A percentile compares a stretch with the other conserved stretches of the same genome.
These are phyloP conservation scores for Riptortus pedestris DNA, from an alignment of 1,140 invertebrate genomes.

Conservation along the genomic window DNA sequence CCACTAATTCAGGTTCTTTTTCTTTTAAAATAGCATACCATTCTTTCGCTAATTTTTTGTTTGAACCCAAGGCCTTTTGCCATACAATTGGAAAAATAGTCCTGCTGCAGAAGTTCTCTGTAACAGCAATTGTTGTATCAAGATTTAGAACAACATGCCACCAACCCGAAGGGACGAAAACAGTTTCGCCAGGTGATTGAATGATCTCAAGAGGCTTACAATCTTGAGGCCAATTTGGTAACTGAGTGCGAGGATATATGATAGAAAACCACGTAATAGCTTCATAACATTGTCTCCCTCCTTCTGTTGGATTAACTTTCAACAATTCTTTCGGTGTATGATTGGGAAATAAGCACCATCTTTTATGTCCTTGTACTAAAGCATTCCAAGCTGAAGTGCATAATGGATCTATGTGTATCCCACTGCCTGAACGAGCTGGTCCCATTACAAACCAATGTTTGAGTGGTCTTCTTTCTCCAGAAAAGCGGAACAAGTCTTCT, in stretches of 20 bases:
- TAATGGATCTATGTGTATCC: conserved; percentile 97
- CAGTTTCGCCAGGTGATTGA: conserved; percentile 94
- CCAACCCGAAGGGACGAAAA: conserved; percentile 95
- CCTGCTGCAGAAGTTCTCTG: conserved; percentile 93
- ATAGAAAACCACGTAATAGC: conserved; percentile 96
- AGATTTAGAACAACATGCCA: conserved; percentile 99
- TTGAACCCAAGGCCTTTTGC: conserved; percentile 94
- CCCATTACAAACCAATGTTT: conserved; percentile 99
- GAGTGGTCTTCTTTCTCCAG: conserved; percentile 89
- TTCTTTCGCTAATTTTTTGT: conserved; percentile 86
- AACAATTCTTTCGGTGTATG: conserved; percentile 89
- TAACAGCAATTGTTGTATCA: conserved; percentile 90
- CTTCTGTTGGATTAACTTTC: conserved; percentile 79
- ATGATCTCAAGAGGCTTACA: conserved; percentile 88
- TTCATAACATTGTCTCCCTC: conserved; percentile 93
- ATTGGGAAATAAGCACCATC: conserved; percentile 97
- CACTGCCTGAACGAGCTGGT: conserved; percentile 89
- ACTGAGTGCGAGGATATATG: conserved; percentile 90
- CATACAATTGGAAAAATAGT: conserved; percentile 95
- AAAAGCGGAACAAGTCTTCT: conserved; percentile 95
- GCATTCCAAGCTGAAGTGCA: conserved; percentile 99
- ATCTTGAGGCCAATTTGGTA: conserved; percentile 79
- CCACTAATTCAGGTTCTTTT: too few species aligned
- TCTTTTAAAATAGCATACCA: conserved; percentile 62
- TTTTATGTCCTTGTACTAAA: conserved; percentile 88